phyloP scores from a whole-genome alignment of 2,797 vertebrate species.

The Danio choprae region DNA sequence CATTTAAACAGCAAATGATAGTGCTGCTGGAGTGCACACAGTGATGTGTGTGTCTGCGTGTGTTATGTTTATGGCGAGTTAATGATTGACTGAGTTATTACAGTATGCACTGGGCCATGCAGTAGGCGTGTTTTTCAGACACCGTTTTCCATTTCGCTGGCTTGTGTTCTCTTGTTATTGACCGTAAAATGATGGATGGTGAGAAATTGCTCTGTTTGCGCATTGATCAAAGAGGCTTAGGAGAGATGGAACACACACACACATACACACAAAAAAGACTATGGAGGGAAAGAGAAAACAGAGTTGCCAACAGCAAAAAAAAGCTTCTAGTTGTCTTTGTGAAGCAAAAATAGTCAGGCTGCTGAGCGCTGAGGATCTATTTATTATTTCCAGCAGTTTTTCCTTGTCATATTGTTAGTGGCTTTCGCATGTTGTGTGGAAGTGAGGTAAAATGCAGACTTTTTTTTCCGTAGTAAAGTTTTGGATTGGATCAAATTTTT shows the following conservation, averaged over 20 bases:
- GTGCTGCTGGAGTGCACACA: background rate
- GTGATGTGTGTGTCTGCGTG: background rate
- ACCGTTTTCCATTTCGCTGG: constrained; percentile 37
- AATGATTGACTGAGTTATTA: constrained; percentile 48
- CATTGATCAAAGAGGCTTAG: constrained; percentile 30
- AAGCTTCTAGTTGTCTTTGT: constrained; percentile 15
- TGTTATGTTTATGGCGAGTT: constrained; percentile 31
- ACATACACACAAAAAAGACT: background rate
- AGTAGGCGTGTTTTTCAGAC: constrained; percentile 18
- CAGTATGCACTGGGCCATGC: constrained; percentile 20
- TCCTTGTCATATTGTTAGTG: background rate
- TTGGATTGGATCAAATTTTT: background rate
- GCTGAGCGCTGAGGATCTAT: constrained; percentile 21
- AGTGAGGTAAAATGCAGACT: background rate
- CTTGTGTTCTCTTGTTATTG: constrained; percentile 42
- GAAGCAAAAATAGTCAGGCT: constrained; percentile 4
- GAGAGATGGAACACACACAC: background rate
- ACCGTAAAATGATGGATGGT: constrained; percentile 50
- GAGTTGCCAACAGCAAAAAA: constrained; percentile 25
- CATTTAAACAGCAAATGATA: background rate
- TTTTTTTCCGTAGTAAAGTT: too few species aligned
- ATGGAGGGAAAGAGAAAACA: constrained; percentile 4
- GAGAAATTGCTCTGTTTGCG: constrained; percentile 43
- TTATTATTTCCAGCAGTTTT: background rate
- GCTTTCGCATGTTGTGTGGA: background rate